These are phyloP conservation scores for Hirudinaria manillensis DNA, from an alignment of 2,888 invertebrate species.

Conservation along the genomic window DNA sequence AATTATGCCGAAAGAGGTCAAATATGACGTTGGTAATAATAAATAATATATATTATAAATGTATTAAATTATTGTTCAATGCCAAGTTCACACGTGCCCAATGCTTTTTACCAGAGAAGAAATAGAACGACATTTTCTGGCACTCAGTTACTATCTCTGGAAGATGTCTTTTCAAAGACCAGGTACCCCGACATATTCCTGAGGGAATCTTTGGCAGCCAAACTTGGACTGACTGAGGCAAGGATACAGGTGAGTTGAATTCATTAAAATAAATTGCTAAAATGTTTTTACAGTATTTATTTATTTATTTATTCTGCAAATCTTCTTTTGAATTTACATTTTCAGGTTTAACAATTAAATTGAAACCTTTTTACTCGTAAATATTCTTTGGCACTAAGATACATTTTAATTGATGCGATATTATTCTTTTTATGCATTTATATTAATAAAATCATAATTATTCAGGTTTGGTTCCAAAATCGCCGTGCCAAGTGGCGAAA, in stretches of 20 bases:
- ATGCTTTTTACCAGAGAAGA: slow-evolving; percentile 62
- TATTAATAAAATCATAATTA: too few species aligned
- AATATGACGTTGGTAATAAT: too few species aligned
- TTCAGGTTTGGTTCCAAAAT: slow-evolving; percentile 97
- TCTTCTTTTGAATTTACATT: neutral
- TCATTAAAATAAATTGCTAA: neutral
- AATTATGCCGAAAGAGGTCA: too few species aligned
- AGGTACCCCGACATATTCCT: slow-evolving; percentile 85
- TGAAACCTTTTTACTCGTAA: too few species aligned
- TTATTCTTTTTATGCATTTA: too few species aligned
- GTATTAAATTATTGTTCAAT: too few species aligned
- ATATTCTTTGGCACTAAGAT: too few species aligned
- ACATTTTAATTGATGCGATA: too few species aligned
- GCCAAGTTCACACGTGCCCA: too few species aligned
- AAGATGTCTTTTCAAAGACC: slow-evolving; percentile 84
- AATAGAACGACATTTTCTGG: slow-evolving; percentile 90
- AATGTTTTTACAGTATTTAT: neutral
- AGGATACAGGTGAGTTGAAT: slow-evolving; percentile 74
- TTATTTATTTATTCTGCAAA: neutral
- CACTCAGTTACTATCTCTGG: slow-evolving; percentile 82
- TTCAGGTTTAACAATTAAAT: too few species aligned
- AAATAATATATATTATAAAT: too few species aligned
- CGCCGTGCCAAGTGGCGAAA: slow-evolving; percentile 97
- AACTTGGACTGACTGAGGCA: slow-evolving; percentile 85
- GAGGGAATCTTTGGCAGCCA: slow-evolving; percentile 81